Conservation (phyloP, 2,888 invertebrate species). For the Laothoe populi region DNA sequence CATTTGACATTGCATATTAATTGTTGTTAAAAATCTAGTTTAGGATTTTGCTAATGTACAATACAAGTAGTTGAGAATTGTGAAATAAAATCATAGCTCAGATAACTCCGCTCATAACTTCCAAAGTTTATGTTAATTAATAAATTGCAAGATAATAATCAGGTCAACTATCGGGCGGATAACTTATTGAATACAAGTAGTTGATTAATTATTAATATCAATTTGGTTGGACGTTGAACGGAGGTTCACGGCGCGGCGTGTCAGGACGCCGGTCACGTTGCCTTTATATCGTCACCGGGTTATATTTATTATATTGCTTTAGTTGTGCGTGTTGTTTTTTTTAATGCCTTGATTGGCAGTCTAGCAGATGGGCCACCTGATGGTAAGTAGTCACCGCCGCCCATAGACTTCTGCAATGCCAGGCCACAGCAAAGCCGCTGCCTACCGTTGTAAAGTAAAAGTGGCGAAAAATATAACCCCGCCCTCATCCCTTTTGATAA, state of each 20-base stretch:
- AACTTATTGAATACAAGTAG: conserved; percentile 25
- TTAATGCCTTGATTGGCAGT: neutral
- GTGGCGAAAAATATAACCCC: too few relatives aligned
- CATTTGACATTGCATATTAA: too few relatives aligned
- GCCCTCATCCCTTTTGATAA: too few relatives aligned
- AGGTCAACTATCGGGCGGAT: conserved; percentile 27
- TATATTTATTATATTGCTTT: neutral
- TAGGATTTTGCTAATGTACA: too few relatives aligned
- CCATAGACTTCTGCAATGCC: too few relatives aligned
- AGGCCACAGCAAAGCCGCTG: too few relatives aligned
- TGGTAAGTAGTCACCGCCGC: too few relatives aligned
- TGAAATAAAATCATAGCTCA: too few relatives aligned
- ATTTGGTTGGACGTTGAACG: conserved; percentile 43
- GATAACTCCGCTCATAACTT: neutral
- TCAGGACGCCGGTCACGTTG: neutral
- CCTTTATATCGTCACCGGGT: neutral
- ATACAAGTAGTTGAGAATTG: too few relatives aligned
- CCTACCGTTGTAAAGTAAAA: too few relatives aligned
- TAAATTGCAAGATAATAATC: conserved; percentile 28
- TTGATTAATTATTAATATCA: conserved; percentile 42
- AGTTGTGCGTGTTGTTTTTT: neutral
- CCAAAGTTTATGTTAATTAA: neutral
- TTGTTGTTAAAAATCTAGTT: too few relatives aligned
- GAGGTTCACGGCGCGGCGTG: conserved; percentile 18
- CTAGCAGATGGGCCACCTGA: too few relatives aligned